A percentile compares a stretch with the other conserved stretches of the same genome.
Evolutionary conservation across 2,113 vertebrate species (phyloP).

Genomic region (Pollimyrus isidori): DNA sequence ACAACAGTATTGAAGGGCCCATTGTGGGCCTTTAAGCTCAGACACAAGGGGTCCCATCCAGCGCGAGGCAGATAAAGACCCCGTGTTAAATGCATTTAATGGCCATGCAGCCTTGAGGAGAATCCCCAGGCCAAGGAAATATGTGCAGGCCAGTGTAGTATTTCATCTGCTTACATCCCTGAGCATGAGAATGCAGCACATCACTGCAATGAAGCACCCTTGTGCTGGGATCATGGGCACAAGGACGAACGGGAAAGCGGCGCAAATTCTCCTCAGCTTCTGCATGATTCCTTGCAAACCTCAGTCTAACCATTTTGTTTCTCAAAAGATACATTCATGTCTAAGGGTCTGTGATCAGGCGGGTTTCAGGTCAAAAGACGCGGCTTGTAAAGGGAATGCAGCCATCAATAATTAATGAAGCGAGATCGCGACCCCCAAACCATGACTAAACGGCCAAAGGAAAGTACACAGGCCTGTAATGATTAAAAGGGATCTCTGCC

Average conservation of each 20-base stretch:
- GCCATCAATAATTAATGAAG: conserved; percentile 45
- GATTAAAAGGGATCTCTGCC: conserved; percentile 34
- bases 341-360: conserved; percentile 21
- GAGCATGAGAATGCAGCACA: neutral
- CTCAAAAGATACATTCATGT: neutral
- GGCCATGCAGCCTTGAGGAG: conserved; percentile 11
- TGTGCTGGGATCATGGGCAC: conserved; percentile 32
- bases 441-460: conserved; percentile 34
- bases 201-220: conserved; percentile 31
- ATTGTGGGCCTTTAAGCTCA: neutral
- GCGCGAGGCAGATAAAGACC: neutral
- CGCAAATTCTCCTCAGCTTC: conserved; percentile 17
- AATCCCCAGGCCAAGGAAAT: conserved; percentile 31
- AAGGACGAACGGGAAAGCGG: conserved; percentile 51
- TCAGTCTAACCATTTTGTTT: conserved; percentile 11
- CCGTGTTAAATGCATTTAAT: conserved; percentile 22
- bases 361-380: conserved; percentile 6
- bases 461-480: conserved; percentile 39
- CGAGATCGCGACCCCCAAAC: conserved; percentile 28
- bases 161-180: conserved; percentile 43
- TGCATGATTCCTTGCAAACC: neutral
- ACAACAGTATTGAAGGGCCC: neutral
- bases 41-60: conserved; percentile 5
- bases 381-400: conserved; percentile 16
- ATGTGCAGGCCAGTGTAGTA: conserved; percentile 34